Percentiles rank a stretch among this genome's conserved stretches.
Conservation (phyloP, 2,888 invertebrate genomes). For the Drosophila diplacantha region DNA sequence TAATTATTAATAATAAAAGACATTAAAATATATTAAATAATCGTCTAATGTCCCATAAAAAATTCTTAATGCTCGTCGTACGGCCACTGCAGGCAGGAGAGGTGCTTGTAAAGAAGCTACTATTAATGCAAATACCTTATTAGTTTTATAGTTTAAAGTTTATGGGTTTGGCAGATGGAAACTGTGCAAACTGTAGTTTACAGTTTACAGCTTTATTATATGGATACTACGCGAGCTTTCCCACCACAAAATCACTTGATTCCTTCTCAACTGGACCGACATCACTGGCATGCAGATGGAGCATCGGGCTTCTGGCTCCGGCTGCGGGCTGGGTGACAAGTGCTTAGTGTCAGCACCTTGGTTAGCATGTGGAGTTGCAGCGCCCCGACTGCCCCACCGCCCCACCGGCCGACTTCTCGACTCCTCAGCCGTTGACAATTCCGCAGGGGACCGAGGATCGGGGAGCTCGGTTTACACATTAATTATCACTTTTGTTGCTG, state of each 20-base stretch:
- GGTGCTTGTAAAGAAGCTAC: not conserved
- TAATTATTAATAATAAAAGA: not conserved
- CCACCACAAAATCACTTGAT: conserved; percentile 13
- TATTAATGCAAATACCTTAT: not conserved
- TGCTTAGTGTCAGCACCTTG: conserved; percentile 73
- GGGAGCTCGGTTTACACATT: conserved; percentile 74
- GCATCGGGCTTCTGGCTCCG: conserved; percentile 31
- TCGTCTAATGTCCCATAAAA: not conserved
- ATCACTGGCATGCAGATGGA: conserved; percentile 29
- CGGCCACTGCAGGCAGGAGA: not conserved
- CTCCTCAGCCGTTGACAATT: conserved; percentile 63
- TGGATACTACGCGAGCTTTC: not conserved
- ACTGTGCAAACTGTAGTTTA: not conserved
- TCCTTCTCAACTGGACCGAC: not conserved
- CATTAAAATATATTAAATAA: not conserved
- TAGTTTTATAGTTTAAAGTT: not conserved
- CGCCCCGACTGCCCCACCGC: not conserved
- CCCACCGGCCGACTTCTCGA: not conserved
- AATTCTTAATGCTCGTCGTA: not conserved
- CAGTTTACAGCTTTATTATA: not conserved
- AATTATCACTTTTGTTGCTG: conserved; percentile 74
- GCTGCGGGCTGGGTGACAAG: conserved; percentile 65
- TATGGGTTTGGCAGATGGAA: not conserved
- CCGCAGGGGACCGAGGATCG: conserved; percentile 35
- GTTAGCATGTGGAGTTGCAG: conserved; percentile 60